Percentiles rank a stretch among this genome's conserved stretches.
phyloP scores from a whole-genome alignment of 2,113 vertebrate species.

The Callaeas wilsoni region DNA sequence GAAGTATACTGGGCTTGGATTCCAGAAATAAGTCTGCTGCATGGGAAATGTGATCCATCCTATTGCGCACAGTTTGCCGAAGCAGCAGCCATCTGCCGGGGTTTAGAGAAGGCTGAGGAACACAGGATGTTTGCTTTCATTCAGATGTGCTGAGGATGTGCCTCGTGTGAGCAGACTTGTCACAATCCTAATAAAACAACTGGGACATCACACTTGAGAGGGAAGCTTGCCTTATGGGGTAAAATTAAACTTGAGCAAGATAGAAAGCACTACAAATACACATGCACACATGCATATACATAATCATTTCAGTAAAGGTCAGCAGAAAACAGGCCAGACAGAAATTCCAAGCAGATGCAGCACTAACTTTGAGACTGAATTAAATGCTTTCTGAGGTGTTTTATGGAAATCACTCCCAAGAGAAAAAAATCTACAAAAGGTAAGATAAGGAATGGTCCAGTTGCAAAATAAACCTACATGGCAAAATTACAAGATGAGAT shows the following conservation, averaged over 20 bases:
- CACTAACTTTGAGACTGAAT: background rate
- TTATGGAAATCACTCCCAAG: background rate
- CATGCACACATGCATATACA: background rate
- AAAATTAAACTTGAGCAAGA: background rate
- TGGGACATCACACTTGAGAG: background rate
- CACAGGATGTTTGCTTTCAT: constrained; percentile 49
- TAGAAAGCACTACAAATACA: background rate
- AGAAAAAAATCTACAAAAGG: background rate
- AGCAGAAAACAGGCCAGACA: background rate
- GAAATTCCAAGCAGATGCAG: background rate
- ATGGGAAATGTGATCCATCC: constrained; percentile 21
- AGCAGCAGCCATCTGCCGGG: constrained; percentile 55
- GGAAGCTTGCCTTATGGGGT: background rate
- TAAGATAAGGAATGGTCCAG: background rate
- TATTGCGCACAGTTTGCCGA: background rate
- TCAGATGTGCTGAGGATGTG: constrained; percentile 25
- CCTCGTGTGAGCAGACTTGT: background rate
- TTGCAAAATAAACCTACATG: background rate
- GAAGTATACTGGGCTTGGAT: background rate
- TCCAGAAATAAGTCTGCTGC: constrained; percentile 49
- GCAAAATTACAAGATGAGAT: background rate
- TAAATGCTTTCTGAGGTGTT: background rate
- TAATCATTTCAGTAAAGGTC: background rate
- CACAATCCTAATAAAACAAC: background rate
- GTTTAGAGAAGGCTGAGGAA: constrained; percentile 34